phyloP scores from a whole-genome alignment of 1,140 invertebrate species.

The Grapholita molesta region DNA sequence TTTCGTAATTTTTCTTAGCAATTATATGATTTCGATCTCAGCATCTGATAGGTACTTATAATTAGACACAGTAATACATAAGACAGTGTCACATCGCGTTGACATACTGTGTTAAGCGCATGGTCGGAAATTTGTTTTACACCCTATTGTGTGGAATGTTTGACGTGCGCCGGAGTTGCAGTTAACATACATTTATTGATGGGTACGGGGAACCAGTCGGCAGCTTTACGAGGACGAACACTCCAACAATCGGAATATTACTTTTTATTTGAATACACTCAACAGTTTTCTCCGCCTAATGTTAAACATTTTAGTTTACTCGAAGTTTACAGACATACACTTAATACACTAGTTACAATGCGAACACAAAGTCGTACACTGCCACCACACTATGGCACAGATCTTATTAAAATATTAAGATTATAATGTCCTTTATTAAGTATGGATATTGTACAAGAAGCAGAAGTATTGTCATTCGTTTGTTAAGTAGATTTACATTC shows the following conservation, averaged over 20 bases:
- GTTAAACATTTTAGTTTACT: constrained; percentile 65
- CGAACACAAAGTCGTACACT: constrained; percentile 62
- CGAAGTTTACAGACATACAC: constrained; percentile 67
- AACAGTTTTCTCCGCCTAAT: constrained; percentile 54
- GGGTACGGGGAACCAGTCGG: background rate
- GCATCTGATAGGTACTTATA: constrained; percentile 67
- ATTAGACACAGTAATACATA: constrained; percentile 65
- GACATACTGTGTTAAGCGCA: constrained; percentile 65
- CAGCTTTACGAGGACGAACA: constrained; percentile 3
- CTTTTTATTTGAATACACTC: constrained; percentile 46
- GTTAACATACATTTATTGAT: constrained; percentile 18
- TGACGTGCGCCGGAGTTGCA: constrained; percentile 7
- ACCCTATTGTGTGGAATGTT: constrained; percentile 62
- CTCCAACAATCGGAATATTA: constrained; percentile 15
- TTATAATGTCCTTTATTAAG: constrained; percentile 52
- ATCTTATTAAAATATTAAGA: constrained; percentile 63
- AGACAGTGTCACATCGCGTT: constrained; percentile 49
- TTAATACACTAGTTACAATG: constrained; percentile 63
- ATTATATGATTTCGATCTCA: constrained; percentile 72
- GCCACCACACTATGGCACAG: constrained; percentile 74
- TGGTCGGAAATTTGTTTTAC: constrained; percentile 47
- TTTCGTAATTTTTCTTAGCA: constrained; percentile 76
- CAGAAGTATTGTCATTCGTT: constrained; percentile 18
- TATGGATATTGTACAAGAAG: constrained; percentile 20
- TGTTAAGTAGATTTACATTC: constrained; percentile 13